Percentiles rank a stretch among this genome's conserved stretches.
Conservation (phyloP, 2,797 vertebrate genomes). For the Fistularia tabacaria region DNA sequence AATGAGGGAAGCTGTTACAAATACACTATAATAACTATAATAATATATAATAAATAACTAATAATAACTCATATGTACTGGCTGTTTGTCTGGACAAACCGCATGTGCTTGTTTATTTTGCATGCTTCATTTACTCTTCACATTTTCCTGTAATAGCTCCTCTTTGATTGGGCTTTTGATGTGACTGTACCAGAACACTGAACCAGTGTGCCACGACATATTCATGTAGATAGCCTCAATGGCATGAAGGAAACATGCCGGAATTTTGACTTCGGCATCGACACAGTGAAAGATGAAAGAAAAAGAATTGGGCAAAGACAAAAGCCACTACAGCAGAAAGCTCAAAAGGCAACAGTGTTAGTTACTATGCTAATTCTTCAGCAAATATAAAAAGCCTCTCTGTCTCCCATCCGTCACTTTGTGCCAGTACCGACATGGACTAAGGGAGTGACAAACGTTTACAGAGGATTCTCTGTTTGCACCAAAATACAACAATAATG, state of each 20-base stretch:
- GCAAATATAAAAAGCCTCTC: constrained; percentile 55
- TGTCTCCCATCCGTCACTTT: constrained; percentile 55
- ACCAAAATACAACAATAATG: constrained; percentile 25
- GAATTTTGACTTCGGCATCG: neutral
- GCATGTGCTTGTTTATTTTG: too few relatives aligned
- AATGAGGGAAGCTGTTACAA: too few relatives aligned
- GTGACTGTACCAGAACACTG: too few relatives aligned
- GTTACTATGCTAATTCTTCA: constrained; percentile 68
- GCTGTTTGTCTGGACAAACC: too few relatives aligned
- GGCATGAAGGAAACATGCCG: neutral
- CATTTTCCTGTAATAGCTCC: too few relatives aligned
- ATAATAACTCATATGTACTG: too few relatives aligned
- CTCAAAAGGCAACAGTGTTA: constrained; percentile 33
- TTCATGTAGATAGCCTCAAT: too few relatives aligned
- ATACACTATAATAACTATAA: too few relatives aligned
- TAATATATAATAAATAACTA: too few relatives aligned
- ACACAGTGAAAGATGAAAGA: neutral
- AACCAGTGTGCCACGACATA: too few relatives aligned
- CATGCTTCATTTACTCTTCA: too few relatives aligned
- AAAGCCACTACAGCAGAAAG: constrained; percentile 24
- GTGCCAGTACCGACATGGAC: constrained; percentile 51
- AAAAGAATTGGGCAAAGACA: constrained; percentile 16
- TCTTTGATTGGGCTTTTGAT: too few relatives aligned
- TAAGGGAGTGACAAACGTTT: constrained; percentile 36
- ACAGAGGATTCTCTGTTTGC: constrained; percentile 60